Percentiles rank a stretch among this genome's conserved stretches.
These are phyloP conservation scores for Telmatochromis bifrenatus DNA, from an alignment of 2,113 vertebrate genomes.

Conservation along the genomic window DNA sequence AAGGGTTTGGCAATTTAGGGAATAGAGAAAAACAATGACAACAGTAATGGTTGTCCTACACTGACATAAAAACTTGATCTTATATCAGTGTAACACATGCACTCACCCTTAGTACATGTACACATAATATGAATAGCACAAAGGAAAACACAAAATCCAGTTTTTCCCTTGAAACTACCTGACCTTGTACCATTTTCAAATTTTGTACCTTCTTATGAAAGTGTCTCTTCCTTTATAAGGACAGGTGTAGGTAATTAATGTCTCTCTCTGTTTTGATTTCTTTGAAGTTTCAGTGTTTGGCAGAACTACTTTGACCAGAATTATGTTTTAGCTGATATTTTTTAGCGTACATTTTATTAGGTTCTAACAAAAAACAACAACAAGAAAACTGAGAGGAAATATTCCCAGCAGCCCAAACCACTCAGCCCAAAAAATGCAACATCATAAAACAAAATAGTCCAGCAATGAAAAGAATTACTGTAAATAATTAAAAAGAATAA, in stretches of 20 bases:
- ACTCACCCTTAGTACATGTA: rapidly evolving
- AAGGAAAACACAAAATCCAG: not conserved
- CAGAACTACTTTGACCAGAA: not conserved
- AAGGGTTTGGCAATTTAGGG: not conserved
- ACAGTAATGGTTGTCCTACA: not conserved
- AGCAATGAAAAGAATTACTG: not conserved
- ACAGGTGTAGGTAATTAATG: not conserved
- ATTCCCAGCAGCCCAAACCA: not conserved
- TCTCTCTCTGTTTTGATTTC: rapidly evolving
- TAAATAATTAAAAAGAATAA: rapidly evolving
- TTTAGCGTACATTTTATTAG: not conserved
- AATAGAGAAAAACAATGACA: not conserved
- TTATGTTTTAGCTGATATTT: not conserved
- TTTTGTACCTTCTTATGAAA: not conserved
- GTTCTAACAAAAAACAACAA: not conserved
- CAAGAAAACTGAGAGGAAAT: not conserved
- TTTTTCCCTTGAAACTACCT: not conserved
- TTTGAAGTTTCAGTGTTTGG: not conserved
- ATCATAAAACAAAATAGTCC: rapidly evolving
- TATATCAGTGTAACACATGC: not conserved
- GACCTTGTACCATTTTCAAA: not conserved
- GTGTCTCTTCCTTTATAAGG: not conserved
- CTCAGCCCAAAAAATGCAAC: not conserved
- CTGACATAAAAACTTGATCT: not conserved
- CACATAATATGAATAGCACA: not conserved